Evolutionary conservation across 2,797 vertebrate species (phyloP).

Genomic region (Brachyalestes nurse): DNA sequence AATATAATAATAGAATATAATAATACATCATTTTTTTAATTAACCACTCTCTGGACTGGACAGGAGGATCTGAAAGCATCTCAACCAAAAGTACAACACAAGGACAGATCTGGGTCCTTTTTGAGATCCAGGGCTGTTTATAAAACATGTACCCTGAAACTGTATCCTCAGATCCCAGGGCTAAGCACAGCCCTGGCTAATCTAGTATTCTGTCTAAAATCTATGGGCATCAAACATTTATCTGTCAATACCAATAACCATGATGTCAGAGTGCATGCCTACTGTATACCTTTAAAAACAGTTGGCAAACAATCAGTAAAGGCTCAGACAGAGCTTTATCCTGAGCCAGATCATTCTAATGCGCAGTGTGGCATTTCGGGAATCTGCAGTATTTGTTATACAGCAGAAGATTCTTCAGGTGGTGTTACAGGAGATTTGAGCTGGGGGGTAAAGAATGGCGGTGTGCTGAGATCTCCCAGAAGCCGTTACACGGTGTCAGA

Average conservation of each 20-base stretch:
- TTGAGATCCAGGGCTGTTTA: too few relatives aligned
- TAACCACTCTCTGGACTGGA: too few relatives aligned
- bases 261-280: not conserved
- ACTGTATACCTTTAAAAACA: slow-evolving; percentile 21
- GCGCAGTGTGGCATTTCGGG: slow-evolving; percentile 64
- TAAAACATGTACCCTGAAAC: too few relatives aligned
- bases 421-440: slow-evolving; percentile 23
- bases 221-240: too few relatives aligned
- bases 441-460: not conserved
- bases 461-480: not conserved
- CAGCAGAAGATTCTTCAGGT: slow-evolving; percentile 36
- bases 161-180: too few relatives aligned
- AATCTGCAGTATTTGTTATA: slow-evolving; percentile 73
- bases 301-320: slow-evolving; percentile 40
- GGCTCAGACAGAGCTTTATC: not conserved
- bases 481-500: slow-evolving; percentile 8
- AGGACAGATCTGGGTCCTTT: too few relatives aligned
- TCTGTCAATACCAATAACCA: not conserved
- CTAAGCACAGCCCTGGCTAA: too few relatives aligned
- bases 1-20: too few relatives aligned
- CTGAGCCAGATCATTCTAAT: slow-evolving; percentile 54
- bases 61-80: too few relatives aligned
- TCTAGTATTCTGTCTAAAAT: too few relatives aligned
- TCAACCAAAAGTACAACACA: too few relatives aligned
- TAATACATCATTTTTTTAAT: too few relatives aligned